Percentiles rank a stretch among this genome's conserved stretches.
phyloP scores from a whole-genome alignment of 2,888 invertebrate genomes.

The Drosophila kambysellisi region DNA sequence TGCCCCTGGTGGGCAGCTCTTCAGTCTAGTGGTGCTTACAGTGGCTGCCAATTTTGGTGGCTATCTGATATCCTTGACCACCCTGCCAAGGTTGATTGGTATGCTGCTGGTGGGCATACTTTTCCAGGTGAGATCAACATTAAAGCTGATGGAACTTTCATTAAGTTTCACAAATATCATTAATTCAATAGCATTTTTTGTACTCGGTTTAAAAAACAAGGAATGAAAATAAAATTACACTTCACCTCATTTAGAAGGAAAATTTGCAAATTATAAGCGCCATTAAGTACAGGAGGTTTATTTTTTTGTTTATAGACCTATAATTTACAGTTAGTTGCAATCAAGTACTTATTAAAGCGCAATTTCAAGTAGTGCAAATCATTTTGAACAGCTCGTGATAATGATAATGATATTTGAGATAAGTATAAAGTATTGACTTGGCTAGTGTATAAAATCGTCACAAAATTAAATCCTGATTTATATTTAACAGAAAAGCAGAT shows the following conservation, averaged over 20 bases:
- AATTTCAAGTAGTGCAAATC: neutral
- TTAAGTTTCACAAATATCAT: neutral
- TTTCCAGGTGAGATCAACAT: slow-evolving; percentile 85
- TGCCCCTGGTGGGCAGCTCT: slow-evolving; percentile 93
- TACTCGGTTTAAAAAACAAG: neutral
- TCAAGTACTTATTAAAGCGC: slow-evolving; percentile 1
- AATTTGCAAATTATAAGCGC: neutral
- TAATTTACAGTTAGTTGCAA: neutral
- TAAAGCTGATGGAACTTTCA: neutral
- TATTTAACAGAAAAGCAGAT: neutral
- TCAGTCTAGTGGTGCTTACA: slow-evolving; percentile 90
- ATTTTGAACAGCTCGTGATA: neutral
- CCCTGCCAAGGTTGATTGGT: slow-evolving; percentile 93
- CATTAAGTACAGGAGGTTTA: neutral
- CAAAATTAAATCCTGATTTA: neutral
- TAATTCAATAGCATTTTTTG: neutral
- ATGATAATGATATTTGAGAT: neutral
- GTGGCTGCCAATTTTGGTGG: slow-evolving; percentile 93
- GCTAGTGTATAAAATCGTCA: neutral
- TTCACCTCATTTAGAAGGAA: neutral
- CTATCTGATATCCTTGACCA: slow-evolving; percentile 91
- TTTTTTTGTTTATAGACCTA: neutral
- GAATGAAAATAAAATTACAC: neutral
- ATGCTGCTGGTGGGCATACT: slow-evolving; percentile 94
- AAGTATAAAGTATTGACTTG: neutral